Conservation (phyloP, 2,113 vertebrate species). For the Eublepharis macularius region DNA sequence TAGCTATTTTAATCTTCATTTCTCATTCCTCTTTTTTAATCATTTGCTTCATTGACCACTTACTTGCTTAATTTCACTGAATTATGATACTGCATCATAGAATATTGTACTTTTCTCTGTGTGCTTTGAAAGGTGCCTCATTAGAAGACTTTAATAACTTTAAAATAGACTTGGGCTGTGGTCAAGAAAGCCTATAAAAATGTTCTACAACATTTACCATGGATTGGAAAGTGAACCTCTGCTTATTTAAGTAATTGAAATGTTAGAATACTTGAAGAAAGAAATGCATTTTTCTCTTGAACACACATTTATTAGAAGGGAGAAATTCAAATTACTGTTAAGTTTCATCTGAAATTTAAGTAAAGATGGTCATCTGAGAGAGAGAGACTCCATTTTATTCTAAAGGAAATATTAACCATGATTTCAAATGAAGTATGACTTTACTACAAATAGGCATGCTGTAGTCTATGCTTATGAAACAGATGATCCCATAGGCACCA, state of each 20-base stretch:
- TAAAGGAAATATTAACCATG: background rate
- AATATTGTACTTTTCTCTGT: slow-evolving; percentile 53
- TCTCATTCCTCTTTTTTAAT: slow-evolving; percentile 72
- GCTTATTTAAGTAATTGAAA: slow-evolving; percentile 41
- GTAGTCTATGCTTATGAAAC: too few relatives aligned
- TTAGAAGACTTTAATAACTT: slow-evolving; percentile 67
- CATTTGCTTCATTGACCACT: slow-evolving; percentile 74
- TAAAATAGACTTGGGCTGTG: slow-evolving; percentile 57
- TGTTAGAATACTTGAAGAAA: background rate
- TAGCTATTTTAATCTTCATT: slow-evolving; percentile 63
- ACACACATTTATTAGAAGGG: background rate
- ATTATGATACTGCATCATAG: slow-evolving; percentile 57
- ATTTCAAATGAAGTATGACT: background rate
- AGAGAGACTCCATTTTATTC: background rate
- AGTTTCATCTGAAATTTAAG: background rate
- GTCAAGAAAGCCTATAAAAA: slow-evolving; percentile 47
- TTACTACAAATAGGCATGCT: background rate
- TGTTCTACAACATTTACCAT: slow-evolving; percentile 58
- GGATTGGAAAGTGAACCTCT: background rate
- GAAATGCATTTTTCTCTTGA: background rate
- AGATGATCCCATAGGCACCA: too few relatives aligned
- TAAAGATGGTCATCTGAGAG: background rate
- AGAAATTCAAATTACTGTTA: background rate
- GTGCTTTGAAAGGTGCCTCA: slow-evolving; percentile 53
- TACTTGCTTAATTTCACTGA: slow-evolving; percentile 73